These are phyloP conservation scores for Oithona nana DNA, from an alignment of 2,888 invertebrate genomes.

Conservation along the genomic window DNA sequence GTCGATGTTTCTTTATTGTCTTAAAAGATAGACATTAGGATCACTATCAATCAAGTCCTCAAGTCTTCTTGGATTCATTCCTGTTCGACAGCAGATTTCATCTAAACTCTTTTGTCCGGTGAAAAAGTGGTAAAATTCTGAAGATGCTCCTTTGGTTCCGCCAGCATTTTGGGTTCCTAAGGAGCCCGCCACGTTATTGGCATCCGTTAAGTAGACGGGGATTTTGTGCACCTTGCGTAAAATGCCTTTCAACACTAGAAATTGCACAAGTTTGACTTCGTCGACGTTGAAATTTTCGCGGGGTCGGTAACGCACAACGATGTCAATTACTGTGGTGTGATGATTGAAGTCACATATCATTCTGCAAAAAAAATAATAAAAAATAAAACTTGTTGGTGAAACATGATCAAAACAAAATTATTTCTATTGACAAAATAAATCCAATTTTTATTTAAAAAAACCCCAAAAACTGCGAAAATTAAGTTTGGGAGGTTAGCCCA, in stretches of 20 bases:
- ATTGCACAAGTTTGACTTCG: slow-evolving; percentile 62
- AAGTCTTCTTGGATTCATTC: background rate
- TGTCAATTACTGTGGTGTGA: background rate
- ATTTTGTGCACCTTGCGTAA: slow-evolving; percentile 57
- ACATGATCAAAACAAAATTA: too few relatives aligned
- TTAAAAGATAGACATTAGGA: background rate
- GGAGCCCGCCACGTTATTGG: background rate
- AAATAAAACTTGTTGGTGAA: too few relatives aligned
- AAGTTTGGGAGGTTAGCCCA: too few relatives aligned
- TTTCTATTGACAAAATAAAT: too few relatives aligned
- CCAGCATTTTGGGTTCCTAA: background rate
- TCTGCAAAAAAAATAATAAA: too few relatives aligned
- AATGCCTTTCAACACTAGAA: slow-evolving; percentile 64
- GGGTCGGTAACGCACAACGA: slow-evolving; percentile 17
- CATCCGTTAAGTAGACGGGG: slow-evolving; percentile 3
- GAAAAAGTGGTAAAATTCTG: background rate
- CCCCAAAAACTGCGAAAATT: too few relatives aligned
- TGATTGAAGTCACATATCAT: slow-evolving; percentile 3
- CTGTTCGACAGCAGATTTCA: background rate
- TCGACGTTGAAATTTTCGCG: slow-evolving; percentile 35
- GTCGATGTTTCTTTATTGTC: background rate
- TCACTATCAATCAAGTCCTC: background rate
- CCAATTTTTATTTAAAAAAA: too few relatives aligned
- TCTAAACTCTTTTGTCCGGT: background rate
- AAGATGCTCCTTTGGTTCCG: background rate